Evolutionary conservation across 2,113 vertebrate genomes (phyloP), one percentile per base, ranked within the genome.

Genomic region (Elachura formosa): DNA sequence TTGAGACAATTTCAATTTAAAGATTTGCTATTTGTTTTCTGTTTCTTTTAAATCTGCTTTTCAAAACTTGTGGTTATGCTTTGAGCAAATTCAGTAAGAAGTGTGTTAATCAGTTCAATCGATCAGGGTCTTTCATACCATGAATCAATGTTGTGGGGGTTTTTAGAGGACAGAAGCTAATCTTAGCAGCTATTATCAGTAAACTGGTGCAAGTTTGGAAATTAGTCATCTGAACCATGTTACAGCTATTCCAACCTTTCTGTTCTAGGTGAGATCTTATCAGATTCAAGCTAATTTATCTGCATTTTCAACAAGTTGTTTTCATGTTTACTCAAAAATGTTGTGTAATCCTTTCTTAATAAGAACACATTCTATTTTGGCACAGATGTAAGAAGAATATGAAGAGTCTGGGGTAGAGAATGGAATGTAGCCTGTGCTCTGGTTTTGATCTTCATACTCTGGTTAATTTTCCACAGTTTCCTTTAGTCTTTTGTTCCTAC

Each of bases 151-250:
- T 22, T 72, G 41, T 59, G 28, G 18, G 4, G 0, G 23, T 48
- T 67, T 86, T 77, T 52, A 58, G 43, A 83, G 51, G 46, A 58
- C 2, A 2, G 46, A 91, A 91, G 52, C 23, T 85, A 73, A 84
- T 77, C 34, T 80, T 83, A 88, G 51, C n/a, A 78, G 40, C 55
- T 84, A 14, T 74, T 92, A 36, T 64, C 62, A 91, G 48, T 90
- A 93, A 92, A 83, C 41, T 43, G 54, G 17, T 91, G 29, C 77
- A 74, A 51, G 38, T 93, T 93, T 93, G 75, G 90, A 94, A 94
- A 90, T 95, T 87, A 94, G 77, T 96, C 34, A 96, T 83, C 83
- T 92, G 54, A 95, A 66, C 33, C 36, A 45, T 52, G 18, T 76
- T 52, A 86, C 77, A 93, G 7, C 54, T 64, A 89, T 83, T 95